A percentile compares a stretch with the other conserved stretches of the same genome.
These are phyloP conservation scores for Blastomussa wellsi DNA, from an alignment of 92 coral and sea anemone species.

Conservation along the genomic window DNA sequence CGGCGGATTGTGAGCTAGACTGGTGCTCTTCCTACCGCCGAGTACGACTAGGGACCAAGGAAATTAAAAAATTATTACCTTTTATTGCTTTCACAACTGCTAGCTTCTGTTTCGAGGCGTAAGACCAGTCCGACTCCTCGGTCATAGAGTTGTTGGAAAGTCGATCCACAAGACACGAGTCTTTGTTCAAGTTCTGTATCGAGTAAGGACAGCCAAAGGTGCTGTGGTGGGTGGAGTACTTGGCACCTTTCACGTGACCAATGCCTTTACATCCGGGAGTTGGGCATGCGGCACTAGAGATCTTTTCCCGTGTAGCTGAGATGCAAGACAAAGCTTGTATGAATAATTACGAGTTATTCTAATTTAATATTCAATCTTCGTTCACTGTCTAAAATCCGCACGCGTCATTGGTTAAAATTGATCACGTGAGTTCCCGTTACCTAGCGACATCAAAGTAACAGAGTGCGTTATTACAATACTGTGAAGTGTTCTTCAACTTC, in stretches of 20 bases:
- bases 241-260: constrained; percentile 99
- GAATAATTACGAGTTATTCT: neutral
- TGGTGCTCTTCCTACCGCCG: too few species aligned
- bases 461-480: too few species aligned
- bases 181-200: constrained; percentile 94
- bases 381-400: too few species aligned
- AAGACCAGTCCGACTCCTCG: constrained; percentile 98
- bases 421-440: too few species aligned
- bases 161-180: constrained; percentile 96
- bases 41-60: neutral
- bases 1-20: too few species aligned
- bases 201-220: constrained; percentile 99
- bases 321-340: neutral
- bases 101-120: constrained; percentile 79
- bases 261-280: constrained; percentile 99
- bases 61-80: constrained; percentile 12
- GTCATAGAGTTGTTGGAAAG: constrained; percentile 98
- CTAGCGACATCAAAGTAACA: too few species aligned
- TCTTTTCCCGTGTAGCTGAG: constrained; percentile 87
- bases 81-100: constrained; percentile 47
- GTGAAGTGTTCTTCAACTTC: too few species aligned
- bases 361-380: too few species aligned
- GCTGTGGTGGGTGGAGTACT: constrained; percentile 98
- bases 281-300: constrained; percentile 96
- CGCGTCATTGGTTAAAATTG: too few species aligned